Conservation (phyloP, 2,888 invertebrate genomes). For the Cataglyphis livida region DNA sequence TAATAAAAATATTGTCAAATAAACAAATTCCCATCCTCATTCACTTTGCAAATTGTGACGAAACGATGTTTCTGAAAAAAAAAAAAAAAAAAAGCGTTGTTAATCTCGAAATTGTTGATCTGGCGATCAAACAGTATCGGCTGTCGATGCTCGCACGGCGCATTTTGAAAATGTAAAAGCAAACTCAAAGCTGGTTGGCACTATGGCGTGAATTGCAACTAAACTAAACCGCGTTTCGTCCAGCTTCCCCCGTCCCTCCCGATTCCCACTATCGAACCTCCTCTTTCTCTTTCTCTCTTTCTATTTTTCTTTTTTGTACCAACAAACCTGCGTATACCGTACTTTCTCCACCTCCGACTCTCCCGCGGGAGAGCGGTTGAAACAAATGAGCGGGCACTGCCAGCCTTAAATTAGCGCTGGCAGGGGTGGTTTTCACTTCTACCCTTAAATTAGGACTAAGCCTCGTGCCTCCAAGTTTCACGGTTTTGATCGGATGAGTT, state of each 20-base stretch:
- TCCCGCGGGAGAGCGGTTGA: conserved; percentile 83
- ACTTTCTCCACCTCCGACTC: conserved; percentile 64
- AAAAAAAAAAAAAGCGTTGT: conserved; percentile 28
- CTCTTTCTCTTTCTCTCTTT: not conserved
- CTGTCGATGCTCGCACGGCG: conserved; percentile 44
- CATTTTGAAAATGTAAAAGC: conserved; percentile 59
- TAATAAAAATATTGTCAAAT: conserved; percentile 25
- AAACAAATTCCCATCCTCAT: conserved; percentile 12
- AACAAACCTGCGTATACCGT: conserved; percentile 58
- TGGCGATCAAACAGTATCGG: conserved; percentile 57
- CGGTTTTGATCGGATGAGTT: conserved; percentile 84
- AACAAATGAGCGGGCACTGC: conserved; percentile 85
- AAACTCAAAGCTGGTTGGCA: conserved; percentile 66
- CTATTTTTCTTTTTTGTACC: conserved; percentile 8
- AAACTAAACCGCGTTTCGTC: conserved; percentile 77
- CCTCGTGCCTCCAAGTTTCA: conserved; percentile 81
- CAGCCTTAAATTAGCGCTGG: conserved; percentile 85
- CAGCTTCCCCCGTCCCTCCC: conserved; percentile 51
- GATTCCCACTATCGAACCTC: conserved; percentile 43
- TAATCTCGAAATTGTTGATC: conserved; percentile 49
- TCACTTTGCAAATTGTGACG: conserved; percentile 36
- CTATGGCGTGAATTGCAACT: conserved; percentile 77
- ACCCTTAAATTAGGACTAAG: conserved; percentile 85
- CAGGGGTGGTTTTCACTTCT: conserved; percentile 85
- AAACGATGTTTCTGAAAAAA: conserved; percentile 21